Evolutionary conservation across 2,113 vertebrate genomes (phyloP).

Genomic region (Hiodon tergisus): DNA sequence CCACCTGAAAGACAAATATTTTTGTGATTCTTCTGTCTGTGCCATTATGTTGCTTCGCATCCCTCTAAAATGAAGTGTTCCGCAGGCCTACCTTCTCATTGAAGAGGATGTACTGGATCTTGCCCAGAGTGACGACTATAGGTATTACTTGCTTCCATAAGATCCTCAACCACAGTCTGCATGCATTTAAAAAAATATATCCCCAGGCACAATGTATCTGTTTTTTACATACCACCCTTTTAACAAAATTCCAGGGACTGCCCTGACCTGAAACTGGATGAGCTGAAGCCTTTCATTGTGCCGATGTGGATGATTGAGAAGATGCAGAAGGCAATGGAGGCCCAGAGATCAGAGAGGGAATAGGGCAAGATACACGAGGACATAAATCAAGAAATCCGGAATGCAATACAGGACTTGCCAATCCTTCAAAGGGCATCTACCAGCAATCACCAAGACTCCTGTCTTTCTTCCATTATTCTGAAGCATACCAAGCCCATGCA

Average conservation of each 20-base stretch:
- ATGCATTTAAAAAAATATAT: too few species aligned
- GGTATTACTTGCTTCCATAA: slow-evolving; percentile 52
- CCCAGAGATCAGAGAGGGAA: slow-evolving; percentile 70
- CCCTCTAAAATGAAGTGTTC: background rate
- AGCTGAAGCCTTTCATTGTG: slow-evolving; percentile 82
- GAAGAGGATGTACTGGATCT: slow-evolving; percentile 90
- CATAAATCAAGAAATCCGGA: too few species aligned
- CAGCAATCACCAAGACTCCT: background rate
- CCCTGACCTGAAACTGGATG: slow-evolving; percentile 80
- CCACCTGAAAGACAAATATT: background rate
- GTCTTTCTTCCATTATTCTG: background rate
- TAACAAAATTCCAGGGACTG: slow-evolving; percentile 63
- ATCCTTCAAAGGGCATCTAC: too few species aligned
- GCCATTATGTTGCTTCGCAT: background rate
- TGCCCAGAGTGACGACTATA: slow-evolving; percentile 84
- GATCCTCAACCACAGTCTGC: too few species aligned
- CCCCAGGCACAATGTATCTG: too few species aligned
- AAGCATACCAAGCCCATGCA: too few species aligned
- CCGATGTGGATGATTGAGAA: slow-evolving; percentile 90
- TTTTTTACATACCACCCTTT: background rate
- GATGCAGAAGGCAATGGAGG: slow-evolving; percentile 89
- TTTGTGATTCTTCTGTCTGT: background rate
- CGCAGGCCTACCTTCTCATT: slow-evolving; percentile 87
- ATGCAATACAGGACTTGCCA: too few species aligned
- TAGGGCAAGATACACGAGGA: slow-evolving; percentile 31